Base-by-base conservation (phyloP, 1,140 invertebrate genomes). In the Zeugodacus cucurbitae region DNA sequence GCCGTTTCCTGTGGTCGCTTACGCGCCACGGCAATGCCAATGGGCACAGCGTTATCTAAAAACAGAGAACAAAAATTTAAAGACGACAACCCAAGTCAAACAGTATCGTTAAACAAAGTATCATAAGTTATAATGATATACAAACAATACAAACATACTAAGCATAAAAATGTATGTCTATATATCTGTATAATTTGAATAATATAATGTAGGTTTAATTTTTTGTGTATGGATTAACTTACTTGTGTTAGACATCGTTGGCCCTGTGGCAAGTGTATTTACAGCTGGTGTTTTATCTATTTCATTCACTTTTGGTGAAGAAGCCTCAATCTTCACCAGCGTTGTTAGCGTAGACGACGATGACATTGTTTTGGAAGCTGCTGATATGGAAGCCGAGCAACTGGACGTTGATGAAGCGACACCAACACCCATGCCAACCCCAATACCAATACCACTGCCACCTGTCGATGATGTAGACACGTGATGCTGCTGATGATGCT, bases 1-100 rank as follows among this genome's bases (percentile, higher is more conserved):
- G 94, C 92, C 94, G 91, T 93, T 89, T 96, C 95, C 90, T 96
- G 95, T 74, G 96, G 95, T 90, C 97, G 95, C 92, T 98, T 97
- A 89, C 97, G 94, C 58, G 97, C 97, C 89, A 98, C 96, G 26
- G 97, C 97, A 90, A 98, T 97, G 67, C 97, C 97, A 90, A 98
- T 96, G 88, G 97, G 97, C 91, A 97, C 97, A n/a, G 95, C 95
- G 91, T 91, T 93, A 90, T 94, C 95, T 95, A 64, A 1, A 88
- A 34, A 48, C 26, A 87, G 58, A 78, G n/a, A 78, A 86, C 26
- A 86, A 86, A 59, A 86, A 85, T n/a, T 54, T 37, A 20, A 37
- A 41, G 22, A 41, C 34, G 32, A n/a, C 22, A 17, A 58, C 5
- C 34, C 20, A 58, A 86, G 10, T 17, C 32, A 29, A 37, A 58